Percentiles rank a stretch among this genome's conserved stretches.
Evolutionary conservation across 2,797 vertebrate genomes (phyloP).

Genomic region (Manis crassicaudata): DNA sequence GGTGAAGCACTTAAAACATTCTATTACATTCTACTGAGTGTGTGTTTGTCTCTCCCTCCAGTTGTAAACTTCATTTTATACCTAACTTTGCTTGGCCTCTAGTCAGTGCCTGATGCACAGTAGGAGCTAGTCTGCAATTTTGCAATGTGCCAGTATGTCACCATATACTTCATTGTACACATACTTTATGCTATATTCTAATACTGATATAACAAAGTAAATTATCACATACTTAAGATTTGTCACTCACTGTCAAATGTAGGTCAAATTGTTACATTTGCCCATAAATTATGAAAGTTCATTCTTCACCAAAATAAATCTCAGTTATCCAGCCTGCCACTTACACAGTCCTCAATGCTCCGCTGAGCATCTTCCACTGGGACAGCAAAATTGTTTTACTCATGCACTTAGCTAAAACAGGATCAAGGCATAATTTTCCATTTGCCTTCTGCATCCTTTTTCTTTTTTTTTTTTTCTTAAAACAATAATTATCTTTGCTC

Average conservation of each 20-base stretch:
- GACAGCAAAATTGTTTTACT: background rate
- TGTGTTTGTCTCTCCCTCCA: background rate
- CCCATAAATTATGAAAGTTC: constrained; percentile 43
- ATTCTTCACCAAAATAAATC: constrained; percentile 29
- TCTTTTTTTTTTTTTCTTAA: background rate
- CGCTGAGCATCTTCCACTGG: background rate
- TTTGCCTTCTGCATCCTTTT: background rate
- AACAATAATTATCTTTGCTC: background rate
- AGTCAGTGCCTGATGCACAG: background rate
- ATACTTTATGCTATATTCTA: background rate
- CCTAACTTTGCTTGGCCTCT: background rate
- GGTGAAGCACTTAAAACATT: background rate
- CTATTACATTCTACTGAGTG: background rate
- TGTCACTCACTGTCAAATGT: constrained; percentile 37
- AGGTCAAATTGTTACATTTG: constrained; percentile 40
- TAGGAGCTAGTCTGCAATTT: too few relatives aligned
- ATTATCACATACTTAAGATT: constrained; percentile 46
- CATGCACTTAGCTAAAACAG: background rate
- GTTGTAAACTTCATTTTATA: background rate
- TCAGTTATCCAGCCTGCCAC: constrained; percentile 5
- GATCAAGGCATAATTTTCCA: background rate
- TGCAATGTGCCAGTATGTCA: background rate
- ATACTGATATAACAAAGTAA: background rate
- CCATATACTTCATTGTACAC: background rate
- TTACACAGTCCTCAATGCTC: background rate